Base-by-base conservation (phyloP, 2,113 vertebrate species). In the Genyomyrus donnyi region DNA sequence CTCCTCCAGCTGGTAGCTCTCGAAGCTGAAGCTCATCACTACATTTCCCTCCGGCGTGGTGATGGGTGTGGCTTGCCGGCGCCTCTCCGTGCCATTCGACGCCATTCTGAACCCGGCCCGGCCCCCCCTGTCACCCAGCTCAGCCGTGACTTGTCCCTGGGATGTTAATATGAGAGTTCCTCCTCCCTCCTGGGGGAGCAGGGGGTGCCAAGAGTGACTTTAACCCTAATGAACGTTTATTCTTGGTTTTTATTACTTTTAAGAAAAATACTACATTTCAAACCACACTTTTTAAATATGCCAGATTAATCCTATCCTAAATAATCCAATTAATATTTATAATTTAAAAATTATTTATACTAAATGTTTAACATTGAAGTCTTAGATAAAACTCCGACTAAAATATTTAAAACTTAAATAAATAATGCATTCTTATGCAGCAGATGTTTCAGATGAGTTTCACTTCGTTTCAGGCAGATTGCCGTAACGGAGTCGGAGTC, bases 21-120 rank as follows among this genome's bases (percentile, higher is more conserved):
- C 96, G 0, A 98, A 98, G 94, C 97, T 97, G 94, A 97, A 99
- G 95, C 98, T 98, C 95, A 97, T 97, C 93, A 97, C 97, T 93
- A 97, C 93, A 5, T 97, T 96, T 6, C 96, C 95, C 90, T 98
- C 97, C 0, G 96, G 97, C 0, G 96, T 96, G 87, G 93, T 95
- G 0, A 15, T 94, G 0, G 95, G 92, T 13, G 95, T 96, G 91
- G 96, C 90, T 86, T 96, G 97, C 95, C 96, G 96, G 93, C 96
- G 96, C 83, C 94, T 95, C 90, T 98, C 97, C 0, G 94, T 96
- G 89, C 97, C 96, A 66, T 95, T 95, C 0, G 96, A 96, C 56
- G 97, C 96, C 97, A 98, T 98, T 83, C 93, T 80, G 87, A 46
- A 84, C 74, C 87, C 27, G 3, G 42, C 31, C 17, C 77, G 24